phyloP scores from a whole-genome alignment of 2,113 vertebrate species.

The Periophthalmodon schlosseri region DNA sequence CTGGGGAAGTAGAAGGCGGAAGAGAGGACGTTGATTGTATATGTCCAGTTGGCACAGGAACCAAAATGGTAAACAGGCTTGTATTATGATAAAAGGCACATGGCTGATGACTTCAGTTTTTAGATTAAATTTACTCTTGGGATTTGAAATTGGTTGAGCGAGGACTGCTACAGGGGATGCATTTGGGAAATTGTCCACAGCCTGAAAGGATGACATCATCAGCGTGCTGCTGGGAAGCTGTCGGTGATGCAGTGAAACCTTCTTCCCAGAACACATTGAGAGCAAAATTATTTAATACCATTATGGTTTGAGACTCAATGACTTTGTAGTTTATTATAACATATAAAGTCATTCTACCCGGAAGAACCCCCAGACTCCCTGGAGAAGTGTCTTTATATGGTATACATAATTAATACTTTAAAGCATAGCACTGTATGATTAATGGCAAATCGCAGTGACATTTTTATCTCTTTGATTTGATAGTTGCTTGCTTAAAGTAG shows the following conservation, averaged over 20 bases:
- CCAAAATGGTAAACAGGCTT: no score
- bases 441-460: no score
- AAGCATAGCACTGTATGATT: no score
- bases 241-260: conserved; percentile 18
- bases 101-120: no score
- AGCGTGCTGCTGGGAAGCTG: conserved; percentile 42
- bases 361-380: conserved; percentile 5
- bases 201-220: conserved; percentile 40
- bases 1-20: no score
- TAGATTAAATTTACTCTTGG: neutral
- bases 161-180: neutral
- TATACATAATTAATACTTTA: no score
- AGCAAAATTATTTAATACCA: conserved; percentile 3
- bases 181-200: conserved; percentile 17
- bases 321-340: neutral
- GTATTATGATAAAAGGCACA: no score
- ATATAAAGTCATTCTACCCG: neutral
- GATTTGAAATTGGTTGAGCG: neutral
- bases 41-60: no score
- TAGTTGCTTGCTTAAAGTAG: no score
- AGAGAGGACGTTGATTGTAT: no score
- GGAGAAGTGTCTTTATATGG: no score
- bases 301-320: neutral
- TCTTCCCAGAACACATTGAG: conserved; percentile 38
- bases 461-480: no score